These are phyloP conservation scores for Panthera uncia DNA, from an alignment of 2,113 vertebrate genomes.

Conservation along the genomic window DNA sequence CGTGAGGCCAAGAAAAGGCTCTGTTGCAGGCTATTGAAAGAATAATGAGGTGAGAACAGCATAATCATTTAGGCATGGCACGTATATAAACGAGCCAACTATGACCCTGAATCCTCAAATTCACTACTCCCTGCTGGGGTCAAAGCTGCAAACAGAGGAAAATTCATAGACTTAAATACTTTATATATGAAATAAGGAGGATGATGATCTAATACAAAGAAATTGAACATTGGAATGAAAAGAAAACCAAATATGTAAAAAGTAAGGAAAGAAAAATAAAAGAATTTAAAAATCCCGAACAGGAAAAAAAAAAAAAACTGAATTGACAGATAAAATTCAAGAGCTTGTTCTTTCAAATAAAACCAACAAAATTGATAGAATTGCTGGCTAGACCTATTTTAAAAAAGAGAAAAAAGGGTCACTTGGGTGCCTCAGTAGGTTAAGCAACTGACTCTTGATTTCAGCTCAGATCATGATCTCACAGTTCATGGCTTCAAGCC, in stretches of 20 bases:
- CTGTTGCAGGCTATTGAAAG: background rate
- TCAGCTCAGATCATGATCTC: too few species aligned
- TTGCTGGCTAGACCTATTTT: background rate
- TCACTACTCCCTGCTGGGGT: background rate
- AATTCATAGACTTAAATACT: background rate
- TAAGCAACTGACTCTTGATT: too few species aligned
- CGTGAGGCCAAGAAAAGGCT: fast-evolving
- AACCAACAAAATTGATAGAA: background rate
- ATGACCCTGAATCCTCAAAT: background rate
- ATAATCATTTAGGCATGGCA: background rate
- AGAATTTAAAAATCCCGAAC: background rate
- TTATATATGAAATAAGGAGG: background rate
- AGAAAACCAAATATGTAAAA: background rate
- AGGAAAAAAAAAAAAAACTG: background rate
- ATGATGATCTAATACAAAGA: background rate
- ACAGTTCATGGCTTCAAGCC: too few species aligned
- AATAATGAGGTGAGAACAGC: background rate
- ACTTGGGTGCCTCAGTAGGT: too few species aligned
- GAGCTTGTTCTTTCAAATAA: background rate
- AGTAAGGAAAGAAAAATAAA: background rate
- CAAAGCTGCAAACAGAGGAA: background rate
- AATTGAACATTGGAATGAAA: background rate
- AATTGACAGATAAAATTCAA: background rate
- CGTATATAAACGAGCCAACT: fast-evolving
- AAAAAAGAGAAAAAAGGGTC: background rate